Percentiles rank a stretch among this genome's conserved stretches.
Evolutionary conservation across 2,888 invertebrate genomes (phyloP).

Genomic region (Archaeoteleia sp.): DNA sequence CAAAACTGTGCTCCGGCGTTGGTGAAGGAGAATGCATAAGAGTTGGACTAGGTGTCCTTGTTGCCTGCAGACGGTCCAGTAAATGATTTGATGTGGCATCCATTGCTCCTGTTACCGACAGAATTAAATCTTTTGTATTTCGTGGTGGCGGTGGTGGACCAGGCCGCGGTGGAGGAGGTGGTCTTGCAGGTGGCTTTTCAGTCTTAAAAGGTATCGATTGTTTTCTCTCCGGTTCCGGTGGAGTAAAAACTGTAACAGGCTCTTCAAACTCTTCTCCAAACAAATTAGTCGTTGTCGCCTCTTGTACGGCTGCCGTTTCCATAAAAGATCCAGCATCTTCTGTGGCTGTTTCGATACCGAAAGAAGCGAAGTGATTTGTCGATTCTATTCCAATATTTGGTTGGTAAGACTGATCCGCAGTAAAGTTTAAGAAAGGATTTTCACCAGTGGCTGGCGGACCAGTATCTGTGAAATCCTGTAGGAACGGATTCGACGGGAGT

Average conservation of each 20-base stretch:
- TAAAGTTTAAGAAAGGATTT: slow-evolving; percentile 70
- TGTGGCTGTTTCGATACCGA: slow-evolving; percentile 59
- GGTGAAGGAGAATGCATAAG: slow-evolving; percentile 92
- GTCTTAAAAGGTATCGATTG: slow-evolving; percentile 29
- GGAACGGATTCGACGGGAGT: slow-evolving; percentile 81
- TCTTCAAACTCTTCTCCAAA: slow-evolving; percentile 49
- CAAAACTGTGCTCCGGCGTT: slow-evolving; percentile 82
- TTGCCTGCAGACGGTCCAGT: slow-evolving; percentile 87
- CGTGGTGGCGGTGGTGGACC: slow-evolving; percentile 81
- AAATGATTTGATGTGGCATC: slow-evolving; percentile 91
- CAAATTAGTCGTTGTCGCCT: slow-evolving; percentile 32
- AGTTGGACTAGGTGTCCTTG: slow-evolving; percentile 91
- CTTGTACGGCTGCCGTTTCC: slow-evolving; percentile 39
- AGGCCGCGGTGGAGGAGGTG: slow-evolving; percentile 77
- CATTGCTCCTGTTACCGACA: slow-evolving; percentile 91
- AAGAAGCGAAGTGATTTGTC: slow-evolving; percentile 74
- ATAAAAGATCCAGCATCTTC: slow-evolving; percentile 34
- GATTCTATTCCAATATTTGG: slow-evolving; percentile 61
- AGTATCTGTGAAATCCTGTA: slow-evolving; percentile 74
- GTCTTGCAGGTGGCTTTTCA: slow-evolving; percentile 59
- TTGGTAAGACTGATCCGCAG: slow-evolving; percentile 62
- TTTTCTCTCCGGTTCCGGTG: slow-evolving; percentile 31
- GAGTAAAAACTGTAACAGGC: slow-evolving; percentile 24
- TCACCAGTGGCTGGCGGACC: slow-evolving; percentile 71
- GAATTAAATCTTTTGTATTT: slow-evolving; percentile 89